These are phyloP conservation scores for Micromys minutus DNA, from an alignment of 2,113 vertebrate species.

Conservation along the genomic window DNA sequence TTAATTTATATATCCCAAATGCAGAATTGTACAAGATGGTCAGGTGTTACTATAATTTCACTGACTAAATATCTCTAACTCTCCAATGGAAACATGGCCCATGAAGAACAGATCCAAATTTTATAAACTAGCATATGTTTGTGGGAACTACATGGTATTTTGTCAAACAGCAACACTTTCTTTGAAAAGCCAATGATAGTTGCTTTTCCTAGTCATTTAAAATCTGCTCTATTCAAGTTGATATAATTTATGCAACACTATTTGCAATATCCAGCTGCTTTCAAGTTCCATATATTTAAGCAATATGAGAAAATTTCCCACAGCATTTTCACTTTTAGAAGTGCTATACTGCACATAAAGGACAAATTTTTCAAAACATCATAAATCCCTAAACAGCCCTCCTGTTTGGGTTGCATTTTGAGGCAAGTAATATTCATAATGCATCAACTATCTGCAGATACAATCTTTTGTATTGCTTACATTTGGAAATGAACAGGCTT, in stretches of 20 bases:
- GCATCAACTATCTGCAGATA: constrained; percentile 52
- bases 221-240: constrained; percentile 77
- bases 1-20: neutral
- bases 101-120: constrained; percentile 55
- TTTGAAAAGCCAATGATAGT: constrained; percentile 72
- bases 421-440: constrained; percentile 67
- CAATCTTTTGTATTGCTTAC: constrained; percentile 50
- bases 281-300: constrained; percentile 79
- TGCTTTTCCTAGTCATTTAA: constrained; percentile 74
- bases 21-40: constrained; percentile 10
- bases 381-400: constrained; percentile 75
- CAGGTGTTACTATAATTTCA: constrained; percentile 48
- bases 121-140: constrained; percentile 71
- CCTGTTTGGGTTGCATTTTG: constrained; percentile 73
- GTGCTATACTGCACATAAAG: constrained; percentile 54
- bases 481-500: constrained; percentile 70
- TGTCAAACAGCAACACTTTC: constrained; percentile 70
- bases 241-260: constrained; percentile 81
- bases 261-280: constrained; percentile 78
- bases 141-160: constrained; percentile 44
- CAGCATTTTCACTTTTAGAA: constrained; percentile 74
- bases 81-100: constrained; percentile 29
- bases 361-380: constrained; percentile 74
- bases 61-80: constrained; percentile 24
- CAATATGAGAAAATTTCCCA: constrained; percentile 77